A percentile compares a stretch with the other conserved stretches of the same genome.
These are phyloP conservation scores for Shinisaurus crocodilurus DNA, from an alignment of 2,113 vertebrate genomes.

Conservation along the genomic window DNA sequence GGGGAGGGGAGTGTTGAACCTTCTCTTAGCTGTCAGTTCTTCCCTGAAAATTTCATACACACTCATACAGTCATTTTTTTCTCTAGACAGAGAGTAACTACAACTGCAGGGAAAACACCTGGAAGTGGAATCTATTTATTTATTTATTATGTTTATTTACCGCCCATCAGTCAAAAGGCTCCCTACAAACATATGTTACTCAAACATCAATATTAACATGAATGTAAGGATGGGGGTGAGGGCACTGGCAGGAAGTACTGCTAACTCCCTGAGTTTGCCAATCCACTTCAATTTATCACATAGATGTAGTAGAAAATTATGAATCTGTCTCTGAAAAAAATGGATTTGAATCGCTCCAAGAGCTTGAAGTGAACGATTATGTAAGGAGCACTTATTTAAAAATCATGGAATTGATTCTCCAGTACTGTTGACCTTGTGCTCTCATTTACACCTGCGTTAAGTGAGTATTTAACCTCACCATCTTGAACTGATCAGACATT, in stretches of 20 bases:
- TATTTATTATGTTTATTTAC: too few species aligned
- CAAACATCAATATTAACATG: too few species aligned
- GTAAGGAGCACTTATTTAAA: neutral
- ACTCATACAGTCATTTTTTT: neutral
- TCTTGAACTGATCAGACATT: slow-evolving; percentile 37
- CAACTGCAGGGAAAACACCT: neutral
- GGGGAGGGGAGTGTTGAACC: neutral
- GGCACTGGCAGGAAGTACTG: neutral
- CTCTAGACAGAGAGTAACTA: neutral
- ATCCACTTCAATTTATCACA: neutral
- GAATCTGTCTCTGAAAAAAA: neutral
- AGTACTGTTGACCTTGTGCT: neutral
- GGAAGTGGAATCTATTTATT: too few species aligned
- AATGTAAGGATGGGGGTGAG: too few species aligned
- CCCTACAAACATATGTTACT: too few species aligned
- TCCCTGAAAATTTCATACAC: neutral
- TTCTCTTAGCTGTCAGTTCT: neutral
- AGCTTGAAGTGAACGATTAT: slow-evolving; percentile 32
- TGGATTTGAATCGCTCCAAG: neutral
- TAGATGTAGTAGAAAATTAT: slow-evolving; percentile 12
- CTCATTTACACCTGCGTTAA: slow-evolving; percentile 20
- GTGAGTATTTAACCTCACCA: slow-evolving; percentile 51
- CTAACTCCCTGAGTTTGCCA: neutral
- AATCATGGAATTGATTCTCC: neutral
- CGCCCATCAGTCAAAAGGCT: too few species aligned